Percentiles rank a stretch among this genome's conserved stretches.
These are phyloP conservation scores for Drosophila testacea DNA, from an alignment of 2,888 invertebrate genomes.

Conservation along the genomic window DNA sequence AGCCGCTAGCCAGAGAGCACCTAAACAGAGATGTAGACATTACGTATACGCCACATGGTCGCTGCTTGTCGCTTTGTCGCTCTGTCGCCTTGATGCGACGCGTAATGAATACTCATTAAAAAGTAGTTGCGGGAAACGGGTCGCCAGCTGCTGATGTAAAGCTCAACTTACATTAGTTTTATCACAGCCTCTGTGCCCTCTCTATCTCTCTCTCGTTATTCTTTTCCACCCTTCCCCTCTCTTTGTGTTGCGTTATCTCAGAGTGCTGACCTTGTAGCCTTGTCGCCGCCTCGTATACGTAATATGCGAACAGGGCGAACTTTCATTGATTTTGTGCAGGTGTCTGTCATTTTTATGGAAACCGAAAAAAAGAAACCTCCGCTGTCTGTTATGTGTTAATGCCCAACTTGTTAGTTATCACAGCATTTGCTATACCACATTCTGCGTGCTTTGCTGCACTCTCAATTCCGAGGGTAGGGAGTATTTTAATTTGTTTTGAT, in stretches of 20 bases:
- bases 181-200: background rate
- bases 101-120: constrained; percentile 74
- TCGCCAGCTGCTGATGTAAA: constrained; percentile 32
- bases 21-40: constrained; percentile 2
- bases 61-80: constrained; percentile 32
- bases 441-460: constrained; percentile 13
- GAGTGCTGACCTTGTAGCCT: constrained; percentile 40
- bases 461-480: background rate
- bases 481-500: constrained; percentile 47
- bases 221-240: background rate
- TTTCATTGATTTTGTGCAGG: constrained; percentile 56
- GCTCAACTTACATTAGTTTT: constrained; percentile 35
- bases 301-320: constrained; percentile 32
- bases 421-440: constrained; percentile 20
- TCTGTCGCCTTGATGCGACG: constrained; percentile 41
- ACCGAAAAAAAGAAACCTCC: background rate
- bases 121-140: constrained; percentile 32
- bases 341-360: constrained; percentile 41
- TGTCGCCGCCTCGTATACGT: constrained; percentile 41
- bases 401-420: constrained; percentile 41
- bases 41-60: constrained; percentile 28
- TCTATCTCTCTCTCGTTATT: too few relatives aligned
- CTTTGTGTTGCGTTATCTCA: constrained; percentile 9
- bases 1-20: constrained; percentile 25
- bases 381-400: constrained; percentile 39